Conservation (phyloP, 2,888 invertebrate species). For the Sminthurinus aureus region DNA sequence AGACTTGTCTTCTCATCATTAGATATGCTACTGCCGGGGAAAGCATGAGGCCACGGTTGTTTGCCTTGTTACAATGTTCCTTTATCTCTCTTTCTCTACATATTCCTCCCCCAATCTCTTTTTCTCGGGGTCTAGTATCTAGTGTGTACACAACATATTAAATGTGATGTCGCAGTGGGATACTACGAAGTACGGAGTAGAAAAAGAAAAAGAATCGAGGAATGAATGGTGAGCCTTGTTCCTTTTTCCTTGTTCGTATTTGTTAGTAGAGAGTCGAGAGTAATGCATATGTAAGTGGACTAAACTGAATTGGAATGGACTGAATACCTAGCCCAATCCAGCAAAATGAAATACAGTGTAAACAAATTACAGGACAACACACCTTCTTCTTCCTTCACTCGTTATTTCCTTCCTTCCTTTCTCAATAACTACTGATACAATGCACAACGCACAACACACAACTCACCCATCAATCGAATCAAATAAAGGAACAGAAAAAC, state of each 20-base stretch:
- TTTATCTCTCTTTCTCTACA: too few species aligned
- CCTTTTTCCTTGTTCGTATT: neutral
- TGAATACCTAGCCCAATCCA: neutral
- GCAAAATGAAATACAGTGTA: slow-evolving; percentile 19
- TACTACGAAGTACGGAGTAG: neutral
- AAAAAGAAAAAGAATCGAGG: neutral
- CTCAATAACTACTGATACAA: neutral
- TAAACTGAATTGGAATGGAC: neutral
- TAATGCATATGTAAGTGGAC: slow-evolving; percentile 1
- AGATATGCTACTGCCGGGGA: neutral
- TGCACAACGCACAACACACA: slow-evolving; percentile 14
- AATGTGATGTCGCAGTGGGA: slow-evolving; percentile 27
- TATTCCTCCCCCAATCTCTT: too few species aligned
- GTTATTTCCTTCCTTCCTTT: too few species aligned
- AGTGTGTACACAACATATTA: slow-evolving; percentile 36
- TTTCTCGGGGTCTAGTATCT: too few species aligned
- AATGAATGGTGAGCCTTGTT: too few species aligned
- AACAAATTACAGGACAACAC: slow-evolving; percentile 35
- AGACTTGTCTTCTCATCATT: slow-evolving; percentile 12
- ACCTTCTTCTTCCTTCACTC: slow-evolving; percentile 1
- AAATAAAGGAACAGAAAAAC: slow-evolving; percentile 1
- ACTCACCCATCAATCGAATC: neutral
- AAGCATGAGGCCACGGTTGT: too few species aligned
- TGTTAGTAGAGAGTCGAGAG: neutral
- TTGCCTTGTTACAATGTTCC: too few species aligned